phyloP scores from a whole-genome alignment of 2,113 vertebrate genomes.

The Stigmatopora argus region DNA sequence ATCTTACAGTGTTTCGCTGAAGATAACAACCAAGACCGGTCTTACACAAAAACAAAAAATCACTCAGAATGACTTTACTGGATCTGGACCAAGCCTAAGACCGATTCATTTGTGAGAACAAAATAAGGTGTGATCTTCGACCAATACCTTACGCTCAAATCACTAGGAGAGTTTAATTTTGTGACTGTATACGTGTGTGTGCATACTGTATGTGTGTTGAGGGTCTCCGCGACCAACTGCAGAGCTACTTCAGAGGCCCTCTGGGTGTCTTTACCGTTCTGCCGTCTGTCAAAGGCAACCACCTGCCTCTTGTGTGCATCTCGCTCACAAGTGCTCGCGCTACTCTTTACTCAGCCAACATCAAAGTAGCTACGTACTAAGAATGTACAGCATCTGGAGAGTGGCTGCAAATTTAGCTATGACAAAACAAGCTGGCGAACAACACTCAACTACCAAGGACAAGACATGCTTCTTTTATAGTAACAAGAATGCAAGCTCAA shows the following conservation, averaged over 20 bases:
- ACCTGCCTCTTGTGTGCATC: slow-evolving; percentile 52
- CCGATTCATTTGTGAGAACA: too few relatives aligned
- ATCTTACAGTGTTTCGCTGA: background rate
- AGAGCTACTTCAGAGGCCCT: slow-evolving; percentile 55
- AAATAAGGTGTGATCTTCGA: too few relatives aligned
- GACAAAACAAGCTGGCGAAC: slow-evolving; percentile 24
- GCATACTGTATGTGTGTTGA: slow-evolving; percentile 25
- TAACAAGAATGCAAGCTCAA: slow-evolving; percentile 11
- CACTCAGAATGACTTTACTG: too few relatives aligned
- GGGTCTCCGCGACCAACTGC: slow-evolving; percentile 40
- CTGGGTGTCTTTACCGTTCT: slow-evolving; percentile 57
- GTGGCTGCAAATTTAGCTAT: slow-evolving; percentile 41
- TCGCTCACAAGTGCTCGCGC: slow-evolving; percentile 44
- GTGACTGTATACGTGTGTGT: slow-evolving; percentile 5
- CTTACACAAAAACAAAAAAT: too few relatives aligned
- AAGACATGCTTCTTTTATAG: slow-evolving; percentile 28
- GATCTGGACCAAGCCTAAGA: too few relatives aligned
- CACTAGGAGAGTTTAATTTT: slow-evolving; percentile 7
- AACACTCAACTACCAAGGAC: slow-evolving; percentile 8
- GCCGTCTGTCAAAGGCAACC: slow-evolving; percentile 62
- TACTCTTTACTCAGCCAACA: slow-evolving; percentile 39
- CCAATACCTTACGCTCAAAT: slow-evolving; percentile 5
- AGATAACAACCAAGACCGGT: too few relatives aligned
- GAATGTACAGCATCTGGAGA: slow-evolving; percentile 28
- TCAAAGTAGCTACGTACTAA: slow-evolving; percentile 42